Evolutionary conservation across 2,888 invertebrate species (phyloP).

Genomic region (Spodoptera exigua): DNA sequence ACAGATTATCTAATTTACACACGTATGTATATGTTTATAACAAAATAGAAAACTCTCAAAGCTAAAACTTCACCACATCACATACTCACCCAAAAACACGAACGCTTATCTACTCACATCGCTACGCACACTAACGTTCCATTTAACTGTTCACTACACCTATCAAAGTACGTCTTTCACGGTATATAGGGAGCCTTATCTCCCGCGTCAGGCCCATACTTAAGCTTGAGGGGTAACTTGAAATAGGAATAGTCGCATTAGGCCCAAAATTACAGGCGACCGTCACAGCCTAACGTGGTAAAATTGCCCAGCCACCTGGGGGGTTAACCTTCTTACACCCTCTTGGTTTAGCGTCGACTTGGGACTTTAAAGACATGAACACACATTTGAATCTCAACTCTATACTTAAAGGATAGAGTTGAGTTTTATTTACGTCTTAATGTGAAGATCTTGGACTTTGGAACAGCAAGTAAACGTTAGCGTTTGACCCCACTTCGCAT

Average conservation of each 20-base stretch:
- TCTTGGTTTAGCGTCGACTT: conserved; percentile 58
- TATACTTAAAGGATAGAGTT: conserved; percentile 26
- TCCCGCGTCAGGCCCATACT: conserved; percentile 82
- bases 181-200: conserved; percentile 76
- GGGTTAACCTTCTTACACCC: conserved; percentile 80
- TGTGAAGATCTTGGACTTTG: conserved; percentile 53
- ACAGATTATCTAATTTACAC: too few species aligned
- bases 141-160: conserved; percentile 53
- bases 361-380: conserved; percentile 59
- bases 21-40: too few species aligned
- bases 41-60: not conserved
- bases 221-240: conserved; percentile 85
- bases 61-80: conserved; percentile 1
- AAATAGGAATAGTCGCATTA: conserved; percentile 89
- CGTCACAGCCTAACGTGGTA: conserved; percentile 88
- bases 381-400: conserved; percentile 48
- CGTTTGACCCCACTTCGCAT: conserved; percentile 88
- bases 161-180: conserved; percentile 57
- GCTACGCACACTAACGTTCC: conserved; percentile 37
- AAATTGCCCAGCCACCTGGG: conserved; percentile 87
- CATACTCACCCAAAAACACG: conserved; percentile 9
- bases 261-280: conserved; percentile 88
- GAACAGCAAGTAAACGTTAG: conserved; percentile 74
- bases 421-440: conserved; percentile 18
- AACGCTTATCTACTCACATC: conserved; percentile 45